phyloP scores from a whole-genome alignment of 2,797 vertebrate genomes.

The Myotis myotis region DNA sequence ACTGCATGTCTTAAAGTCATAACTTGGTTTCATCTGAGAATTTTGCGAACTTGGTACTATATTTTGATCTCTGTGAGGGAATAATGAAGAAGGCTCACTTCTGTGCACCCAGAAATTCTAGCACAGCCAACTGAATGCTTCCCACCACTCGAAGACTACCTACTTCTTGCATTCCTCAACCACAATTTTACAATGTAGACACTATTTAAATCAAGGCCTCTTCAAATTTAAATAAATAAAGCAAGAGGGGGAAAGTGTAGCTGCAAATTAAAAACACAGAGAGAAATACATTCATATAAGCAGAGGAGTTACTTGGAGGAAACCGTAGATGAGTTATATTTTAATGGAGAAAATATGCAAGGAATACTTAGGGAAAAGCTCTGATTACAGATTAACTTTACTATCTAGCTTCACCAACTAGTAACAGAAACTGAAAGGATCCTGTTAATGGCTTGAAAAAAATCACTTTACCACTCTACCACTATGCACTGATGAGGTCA shows the following conservation, averaged over 20 bases:
- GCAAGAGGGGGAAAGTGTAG: neutral
- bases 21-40: neutral
- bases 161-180: neutral
- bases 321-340: neutral
- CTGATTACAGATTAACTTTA: neutral
- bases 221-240: neutral
- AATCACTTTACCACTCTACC: neutral
- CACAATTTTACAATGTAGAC: neutral
- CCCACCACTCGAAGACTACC: neutral
- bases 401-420: neutral
- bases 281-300: neutral
- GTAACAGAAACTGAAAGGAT: neutral
- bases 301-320: neutral
- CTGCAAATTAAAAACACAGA: neutral
- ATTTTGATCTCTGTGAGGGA: neutral
- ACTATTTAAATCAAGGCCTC: neutral
- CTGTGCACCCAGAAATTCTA: neutral
- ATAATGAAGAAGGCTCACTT: neutral
- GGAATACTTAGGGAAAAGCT: neutral
- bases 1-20: neutral
- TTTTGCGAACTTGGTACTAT: neutral
- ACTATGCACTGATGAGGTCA: neutral
- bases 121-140: neutral
- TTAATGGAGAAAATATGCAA: neutral
- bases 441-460: neutral